phyloP scores from a whole-genome alignment of 2,888 invertebrate genomes.

The Mesorhabditis sp. region DNA sequence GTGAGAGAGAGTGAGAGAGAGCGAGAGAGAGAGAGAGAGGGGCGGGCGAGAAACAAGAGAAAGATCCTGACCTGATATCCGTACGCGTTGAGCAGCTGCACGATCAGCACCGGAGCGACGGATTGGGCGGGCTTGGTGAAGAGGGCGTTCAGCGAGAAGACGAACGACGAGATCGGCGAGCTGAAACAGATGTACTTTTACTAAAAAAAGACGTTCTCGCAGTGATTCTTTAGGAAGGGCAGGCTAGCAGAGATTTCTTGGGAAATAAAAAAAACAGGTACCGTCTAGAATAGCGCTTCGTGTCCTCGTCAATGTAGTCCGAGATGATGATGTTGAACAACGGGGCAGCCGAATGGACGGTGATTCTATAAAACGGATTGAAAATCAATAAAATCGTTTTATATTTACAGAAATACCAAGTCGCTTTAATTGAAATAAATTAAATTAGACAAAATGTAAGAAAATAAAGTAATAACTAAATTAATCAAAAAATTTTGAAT shows the following conservation, averaged over 20 bases:
- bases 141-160: conserved; percentile 56
- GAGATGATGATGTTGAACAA: conserved; percentile 56
- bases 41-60: too few species aligned
- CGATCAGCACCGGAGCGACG: conserved; percentile 50
- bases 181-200: not conserved
- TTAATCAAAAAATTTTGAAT: conserved; percentile 7
- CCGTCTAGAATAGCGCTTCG: conserved; percentile 22
- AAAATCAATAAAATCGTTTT: conserved; percentile 4
- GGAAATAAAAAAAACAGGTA: conserved; percentile 8
- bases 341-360: conserved; percentile 52
- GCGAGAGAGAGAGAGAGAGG: too few species aligned
- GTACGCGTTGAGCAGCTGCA: conserved; percentile 42
- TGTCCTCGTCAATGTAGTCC: conserved; percentile 56
- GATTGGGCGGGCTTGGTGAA: conserved; percentile 56
- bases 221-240: not conserved
- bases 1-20: too few species aligned
- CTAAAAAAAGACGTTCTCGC: not conserved
- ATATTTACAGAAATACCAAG: not conserved
- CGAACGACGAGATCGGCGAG: conserved; percentile 47
- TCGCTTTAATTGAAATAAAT: not conserved
- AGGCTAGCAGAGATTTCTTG: too few species aligned
- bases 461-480: conserved; percentile 6
- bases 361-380: conserved; percentile 34
- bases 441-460: not conserved
- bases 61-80: conserved; percentile 38